Conservation (phyloP, 1,140 invertebrate species). For the Euschistus heros region DNA sequence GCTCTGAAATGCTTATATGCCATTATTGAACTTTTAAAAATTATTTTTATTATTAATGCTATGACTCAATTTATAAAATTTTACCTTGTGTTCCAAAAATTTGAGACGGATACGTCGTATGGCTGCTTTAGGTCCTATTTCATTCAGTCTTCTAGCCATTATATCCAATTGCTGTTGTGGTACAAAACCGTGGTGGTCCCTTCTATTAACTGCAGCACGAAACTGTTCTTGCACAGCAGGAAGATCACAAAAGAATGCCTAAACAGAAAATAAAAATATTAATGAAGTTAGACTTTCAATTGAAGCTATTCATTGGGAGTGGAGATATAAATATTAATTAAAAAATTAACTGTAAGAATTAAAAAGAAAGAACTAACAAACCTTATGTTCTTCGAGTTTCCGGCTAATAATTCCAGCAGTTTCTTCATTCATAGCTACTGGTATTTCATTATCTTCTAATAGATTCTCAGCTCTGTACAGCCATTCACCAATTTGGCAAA, state of each 20-base stretch:
- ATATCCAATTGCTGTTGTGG: conserved; percentile 66
- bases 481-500: conserved; percentile 80
- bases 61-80: not conserved
- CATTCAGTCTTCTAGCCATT: conserved; percentile 62
- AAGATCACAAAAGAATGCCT: conserved; percentile 73
- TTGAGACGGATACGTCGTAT: conserved; percentile 71
- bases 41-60: not conserved
- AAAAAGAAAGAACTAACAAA: not conserved
- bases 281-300: no score
- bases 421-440: conserved; percentile 69
- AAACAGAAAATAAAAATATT: conserved; percentile 23
- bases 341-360: no score
- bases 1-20: no score
- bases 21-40: not conserved
- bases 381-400: conserved; percentile 71
- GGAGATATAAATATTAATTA: no score
- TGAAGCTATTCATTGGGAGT: no score
- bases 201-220: conserved; percentile 47
- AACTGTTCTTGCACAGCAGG: conserved; percentile 67
- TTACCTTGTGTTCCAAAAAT: conserved; percentile 73
- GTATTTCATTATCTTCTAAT: conserved; percentile 63
- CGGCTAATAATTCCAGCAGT: conserved; percentile 73
- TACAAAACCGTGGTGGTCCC: conserved; percentile 48
- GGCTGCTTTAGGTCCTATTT: conserved; percentile 55
- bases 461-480: conserved; percentile 74